phyloP scores from a whole-genome alignment of 1,140 invertebrate species.

The Apis laboriosa region DNA sequence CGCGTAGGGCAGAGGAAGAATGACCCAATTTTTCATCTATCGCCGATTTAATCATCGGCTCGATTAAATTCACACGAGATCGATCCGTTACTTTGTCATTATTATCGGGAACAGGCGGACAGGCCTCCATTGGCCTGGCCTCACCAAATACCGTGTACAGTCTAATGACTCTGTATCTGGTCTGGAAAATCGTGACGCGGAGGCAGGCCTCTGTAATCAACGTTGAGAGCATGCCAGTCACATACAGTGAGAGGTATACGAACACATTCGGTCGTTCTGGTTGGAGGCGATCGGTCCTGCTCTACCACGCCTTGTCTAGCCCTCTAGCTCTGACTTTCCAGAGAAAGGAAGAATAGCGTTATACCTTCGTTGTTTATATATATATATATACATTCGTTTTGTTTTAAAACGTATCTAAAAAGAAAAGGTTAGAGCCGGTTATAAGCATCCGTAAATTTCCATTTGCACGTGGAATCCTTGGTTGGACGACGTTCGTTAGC shows the following conservation, averaged over 20 bases:
- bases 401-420: conserved; percentile 51
- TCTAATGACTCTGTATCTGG: conserved; percentile 72
- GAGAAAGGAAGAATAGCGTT: conserved; percentile 72
- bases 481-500: too few relatives aligned
- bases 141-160: conserved; percentile 60
- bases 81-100: conserved; percentile 44
- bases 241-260: conserved; percentile 71
- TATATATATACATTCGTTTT: conserved; percentile 51
- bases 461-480: not conserved
- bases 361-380: conserved; percentile 6
- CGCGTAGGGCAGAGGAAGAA: not conserved
- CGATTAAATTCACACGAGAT: conserved; percentile 51
- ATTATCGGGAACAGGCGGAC: conserved; percentile 42
- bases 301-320: conserved; percentile 73
- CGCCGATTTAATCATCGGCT: conserved; percentile 2
- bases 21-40: conserved; percentile 6
- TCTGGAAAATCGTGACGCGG: conserved; percentile 75
- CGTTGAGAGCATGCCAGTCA: conserved; percentile 71
- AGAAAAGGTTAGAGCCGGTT: not conserved
- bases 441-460: not conserved
- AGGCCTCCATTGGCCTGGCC: conserved; percentile 43
- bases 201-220: conserved; percentile 69
- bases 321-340: conserved; percentile 64
- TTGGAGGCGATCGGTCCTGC: conserved; percentile 63
- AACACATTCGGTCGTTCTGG: conserved; percentile 72